These are phyloP conservation scores for Formica selysi DNA, from an alignment of 1,140 invertebrate species.

Conservation along the genomic window DNA sequence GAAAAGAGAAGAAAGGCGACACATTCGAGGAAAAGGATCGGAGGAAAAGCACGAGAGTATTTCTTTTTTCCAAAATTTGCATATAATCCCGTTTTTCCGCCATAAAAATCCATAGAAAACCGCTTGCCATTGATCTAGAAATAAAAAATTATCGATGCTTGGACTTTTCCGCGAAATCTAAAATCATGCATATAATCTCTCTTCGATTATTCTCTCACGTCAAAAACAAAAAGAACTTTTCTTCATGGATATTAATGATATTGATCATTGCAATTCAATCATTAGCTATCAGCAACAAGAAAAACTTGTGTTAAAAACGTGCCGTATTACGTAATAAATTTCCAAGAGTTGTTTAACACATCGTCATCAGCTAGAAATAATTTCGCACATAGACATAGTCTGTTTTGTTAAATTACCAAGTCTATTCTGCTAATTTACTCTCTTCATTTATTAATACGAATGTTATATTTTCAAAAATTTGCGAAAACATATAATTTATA, in stretches of 20 bases:
- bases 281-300: neutral
- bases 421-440: neutral
- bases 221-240: neutral
- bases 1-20: conserved; percentile 22
- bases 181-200: neutral
- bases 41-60: neutral
- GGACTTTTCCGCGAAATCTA: neutral
- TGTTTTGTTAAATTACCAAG: neutral
- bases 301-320: neutral
- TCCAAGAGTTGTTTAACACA: neutral
- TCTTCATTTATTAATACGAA: neutral
- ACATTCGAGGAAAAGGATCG: conserved; percentile 26
- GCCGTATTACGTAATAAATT: neutral
- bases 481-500: conserved; percentile 1
- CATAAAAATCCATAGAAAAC: conserved; percentile 13
- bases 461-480: neutral
- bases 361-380: neutral
- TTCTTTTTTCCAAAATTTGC: conserved; percentile 31
- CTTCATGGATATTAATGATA: neutral
- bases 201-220: neutral
- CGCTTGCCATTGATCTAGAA: neutral
- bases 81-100: conserved; percentile 9
- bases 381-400: neutral
- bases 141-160: neutral
- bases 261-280: neutral